Conservation (phyloP, 2,113 vertebrate genomes). For the Scytalopus superciliaris region DNA sequence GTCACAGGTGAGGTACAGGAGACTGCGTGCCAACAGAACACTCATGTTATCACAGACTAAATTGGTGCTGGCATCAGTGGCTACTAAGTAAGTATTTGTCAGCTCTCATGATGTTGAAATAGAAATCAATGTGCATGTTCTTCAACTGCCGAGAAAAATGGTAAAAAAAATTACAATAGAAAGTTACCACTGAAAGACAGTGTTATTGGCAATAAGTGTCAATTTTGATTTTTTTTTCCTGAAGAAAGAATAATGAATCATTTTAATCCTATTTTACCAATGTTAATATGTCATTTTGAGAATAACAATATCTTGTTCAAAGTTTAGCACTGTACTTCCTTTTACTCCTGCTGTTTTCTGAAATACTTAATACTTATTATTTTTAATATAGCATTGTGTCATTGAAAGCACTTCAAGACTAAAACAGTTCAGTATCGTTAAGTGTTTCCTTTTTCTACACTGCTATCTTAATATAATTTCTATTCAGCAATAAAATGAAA, state of each 20-base stretch:
- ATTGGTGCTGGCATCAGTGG: neutral
- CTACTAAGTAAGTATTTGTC: neutral
- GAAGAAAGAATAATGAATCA: neutral
- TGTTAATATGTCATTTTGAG: neutral
- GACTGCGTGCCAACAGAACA: accelerated
- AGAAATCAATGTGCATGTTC: neutral
- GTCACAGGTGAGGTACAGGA: neutral
- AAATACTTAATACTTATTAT: neutral
- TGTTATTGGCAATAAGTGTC: neutral
- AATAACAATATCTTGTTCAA: neutral
- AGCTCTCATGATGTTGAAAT: neutral
- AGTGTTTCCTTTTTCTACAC: slow-evolving; percentile 8
- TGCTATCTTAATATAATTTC: slow-evolving; percentile 10
- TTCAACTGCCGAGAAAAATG: neutral
- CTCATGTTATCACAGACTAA: neutral
- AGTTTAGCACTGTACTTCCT: neutral
- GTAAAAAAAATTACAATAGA: neutral
- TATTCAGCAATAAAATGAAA: slow-evolving; percentile 3
- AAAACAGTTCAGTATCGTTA: neutral
- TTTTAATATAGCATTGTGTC: neutral
- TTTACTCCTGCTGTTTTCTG: neutral
- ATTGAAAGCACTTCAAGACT: neutral
- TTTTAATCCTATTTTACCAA: neutral
- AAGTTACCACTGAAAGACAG: neutral
- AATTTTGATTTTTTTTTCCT: neutral